phyloP scores from a whole-genome alignment of 1,140 invertebrate genomes.

The Sitobion miscanthi region DNA sequence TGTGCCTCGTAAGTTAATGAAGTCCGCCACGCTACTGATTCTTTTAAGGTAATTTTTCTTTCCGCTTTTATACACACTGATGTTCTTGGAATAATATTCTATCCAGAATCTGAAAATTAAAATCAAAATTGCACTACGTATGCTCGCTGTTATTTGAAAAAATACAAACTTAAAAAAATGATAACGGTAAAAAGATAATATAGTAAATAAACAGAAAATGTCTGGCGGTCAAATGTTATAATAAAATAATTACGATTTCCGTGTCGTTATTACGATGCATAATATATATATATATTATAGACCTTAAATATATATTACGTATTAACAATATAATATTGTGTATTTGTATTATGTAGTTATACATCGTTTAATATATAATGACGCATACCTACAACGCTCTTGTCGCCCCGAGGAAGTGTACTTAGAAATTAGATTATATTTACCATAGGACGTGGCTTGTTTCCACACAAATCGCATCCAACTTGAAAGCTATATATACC shows the following conservation, averaged over 20 bases:
- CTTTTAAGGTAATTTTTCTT: neutral
- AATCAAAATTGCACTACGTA: neutral
- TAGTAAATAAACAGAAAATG: neutral
- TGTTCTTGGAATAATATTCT: neutral
- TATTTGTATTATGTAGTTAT: neutral
- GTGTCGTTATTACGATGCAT: neutral
- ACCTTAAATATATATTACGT: neutral
- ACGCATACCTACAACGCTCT: neutral
- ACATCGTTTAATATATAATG: neutral
- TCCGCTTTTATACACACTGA: neutral
- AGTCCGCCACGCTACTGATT: too few species aligned
- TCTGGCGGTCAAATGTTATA: neutral
- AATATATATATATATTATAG: neutral
- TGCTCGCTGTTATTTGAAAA: neutral
- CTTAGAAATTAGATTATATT: conserved; percentile 8
- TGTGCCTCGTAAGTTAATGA: too few species aligned
- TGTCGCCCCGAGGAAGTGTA: neutral
- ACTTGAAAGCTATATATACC: neutral
- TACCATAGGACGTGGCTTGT: neutral
- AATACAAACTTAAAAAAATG: neutral
- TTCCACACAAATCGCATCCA: neutral
- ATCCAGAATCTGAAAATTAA: neutral
- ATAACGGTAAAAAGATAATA: neutral
- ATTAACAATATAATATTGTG: neutral
- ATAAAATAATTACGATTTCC: neutral